These are phyloP conservation scores for Ploceus nigricollis DNA, from an alignment of 2,113 vertebrate species.

Conservation along the genomic window DNA sequence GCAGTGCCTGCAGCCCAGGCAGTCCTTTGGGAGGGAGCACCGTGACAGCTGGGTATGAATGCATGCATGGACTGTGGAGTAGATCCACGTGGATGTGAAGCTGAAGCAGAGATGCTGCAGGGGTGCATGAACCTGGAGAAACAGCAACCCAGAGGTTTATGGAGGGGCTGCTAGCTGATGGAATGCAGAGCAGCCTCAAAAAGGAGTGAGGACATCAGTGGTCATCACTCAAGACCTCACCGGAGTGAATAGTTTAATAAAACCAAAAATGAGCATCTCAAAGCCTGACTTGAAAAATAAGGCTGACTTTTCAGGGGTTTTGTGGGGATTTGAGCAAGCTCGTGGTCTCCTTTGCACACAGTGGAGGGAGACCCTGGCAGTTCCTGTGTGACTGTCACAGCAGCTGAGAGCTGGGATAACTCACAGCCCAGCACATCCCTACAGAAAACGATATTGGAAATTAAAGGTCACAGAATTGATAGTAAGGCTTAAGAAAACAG, in stretches of 20 bases:
- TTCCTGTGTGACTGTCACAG: neutral
- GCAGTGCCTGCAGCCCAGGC: neutral
- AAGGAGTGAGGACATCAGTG: neutral
- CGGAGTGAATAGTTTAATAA: neutral
- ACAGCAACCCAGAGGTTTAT: neutral
- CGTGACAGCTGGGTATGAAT: rapidly evolving
- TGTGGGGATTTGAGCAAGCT: neutral
- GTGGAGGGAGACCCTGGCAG: neutral
- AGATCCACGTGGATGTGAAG: neutral
- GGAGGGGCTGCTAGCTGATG: neutral
- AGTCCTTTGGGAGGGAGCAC: neutral
- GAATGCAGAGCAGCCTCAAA: neutral
- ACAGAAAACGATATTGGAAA: conserved; percentile 23
- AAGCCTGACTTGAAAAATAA: neutral
- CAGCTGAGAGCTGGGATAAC: neutral
- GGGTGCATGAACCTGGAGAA: neutral
- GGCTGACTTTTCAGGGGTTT: neutral
- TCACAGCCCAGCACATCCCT: neutral
- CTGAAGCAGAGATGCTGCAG: neutral
- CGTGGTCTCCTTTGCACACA: neutral
- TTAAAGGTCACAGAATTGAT: conserved; percentile 66
- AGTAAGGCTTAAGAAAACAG: conserved; percentile 56
- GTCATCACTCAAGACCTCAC: rapidly evolving
- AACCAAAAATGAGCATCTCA: neutral
- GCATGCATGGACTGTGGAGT: neutral